These are phyloP conservation scores for Thaleichthys pacificus DNA, from an alignment of 2,797 vertebrate genomes.

Conservation along the genomic window DNA sequence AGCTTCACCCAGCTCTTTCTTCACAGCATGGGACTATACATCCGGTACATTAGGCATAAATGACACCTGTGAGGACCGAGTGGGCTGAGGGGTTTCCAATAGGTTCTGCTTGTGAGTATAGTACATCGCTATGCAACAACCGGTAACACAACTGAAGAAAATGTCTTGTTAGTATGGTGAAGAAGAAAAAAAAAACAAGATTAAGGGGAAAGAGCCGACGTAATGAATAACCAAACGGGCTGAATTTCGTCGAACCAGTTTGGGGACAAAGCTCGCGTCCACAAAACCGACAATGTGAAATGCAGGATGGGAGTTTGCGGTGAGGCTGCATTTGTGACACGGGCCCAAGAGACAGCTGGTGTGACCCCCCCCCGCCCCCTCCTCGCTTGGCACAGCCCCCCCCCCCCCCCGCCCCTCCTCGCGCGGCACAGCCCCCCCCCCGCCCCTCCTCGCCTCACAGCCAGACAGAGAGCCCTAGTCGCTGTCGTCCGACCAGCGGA, in stretches of 20 bases:
- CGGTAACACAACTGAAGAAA: conserved; percentile 20
- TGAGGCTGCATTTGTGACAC: conserved; percentile 30
- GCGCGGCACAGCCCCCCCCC: conserved; percentile 15
- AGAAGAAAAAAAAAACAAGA: conserved; percentile 8
- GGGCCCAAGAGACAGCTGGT: conserved; percentile 24
- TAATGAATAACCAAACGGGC: conserved; percentile 15
- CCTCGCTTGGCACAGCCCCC: not conserved
- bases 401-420: conserved; percentile 14
- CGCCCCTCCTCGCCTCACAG: not conserved
- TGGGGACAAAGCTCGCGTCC: conserved; percentile 20
- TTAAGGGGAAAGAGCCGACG: conserved; percentile 17
- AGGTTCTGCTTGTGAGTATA: conserved; percentile 40
- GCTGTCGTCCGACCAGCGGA: conserved; percentile 83
- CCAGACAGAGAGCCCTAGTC: conserved; percentile 60
- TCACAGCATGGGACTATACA: conserved; percentile 77
- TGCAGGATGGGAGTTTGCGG: conserved; percentile 17
- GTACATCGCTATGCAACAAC: conserved; percentile 29
- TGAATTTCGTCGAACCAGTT: conserved; percentile 17
- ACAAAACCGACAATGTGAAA: conserved; percentile 14
- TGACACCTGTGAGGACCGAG: conserved; percentile 71
- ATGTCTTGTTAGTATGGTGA: conserved; percentile 10
- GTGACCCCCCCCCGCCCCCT: conserved; percentile 18
- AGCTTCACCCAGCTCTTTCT: conserved; percentile 64
- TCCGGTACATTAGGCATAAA: conserved; percentile 75
- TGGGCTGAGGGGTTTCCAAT: conserved; percentile 58